Evolutionary conservation across 1,140 invertebrate genomes (phyloP).

Genomic region (Acromyrmex heyeri): DNA sequence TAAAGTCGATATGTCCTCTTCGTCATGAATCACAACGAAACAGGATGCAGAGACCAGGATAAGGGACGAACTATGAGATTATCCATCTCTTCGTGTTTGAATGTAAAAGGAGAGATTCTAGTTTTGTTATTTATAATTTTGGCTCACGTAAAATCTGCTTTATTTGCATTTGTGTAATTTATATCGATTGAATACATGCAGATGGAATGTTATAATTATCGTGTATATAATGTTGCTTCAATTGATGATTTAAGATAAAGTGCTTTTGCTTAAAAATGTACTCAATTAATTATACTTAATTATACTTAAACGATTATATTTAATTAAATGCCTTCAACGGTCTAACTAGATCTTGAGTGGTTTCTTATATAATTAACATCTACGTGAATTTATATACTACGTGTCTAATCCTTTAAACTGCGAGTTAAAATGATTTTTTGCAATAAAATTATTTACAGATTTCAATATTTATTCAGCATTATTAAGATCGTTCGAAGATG

Average conservation of each 20-base stretch:
- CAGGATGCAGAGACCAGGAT: background rate
- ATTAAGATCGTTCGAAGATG: too few relatives aligned
- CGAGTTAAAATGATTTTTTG: too few relatives aligned
- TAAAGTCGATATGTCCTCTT: slow-evolving; percentile 85
- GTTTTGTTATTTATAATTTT: background rate
- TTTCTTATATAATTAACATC: too few relatives aligned
- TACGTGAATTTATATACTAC: too few relatives aligned
- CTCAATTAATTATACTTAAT: background rate
- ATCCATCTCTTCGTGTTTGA: slow-evolving; percentile 24
- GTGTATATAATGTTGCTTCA: background rate
- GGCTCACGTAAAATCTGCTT: background rate
- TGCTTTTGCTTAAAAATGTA: background rate
- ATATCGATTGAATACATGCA: background rate
- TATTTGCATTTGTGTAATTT: background rate
- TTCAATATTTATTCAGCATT: too few relatives aligned
- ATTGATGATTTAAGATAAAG: background rate
- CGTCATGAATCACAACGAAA: slow-evolving; percentile 71
- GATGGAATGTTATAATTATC: background rate
- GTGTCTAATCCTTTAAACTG: too few relatives aligned
- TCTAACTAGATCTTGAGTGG: too few relatives aligned
- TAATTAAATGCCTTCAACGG: too few relatives aligned
- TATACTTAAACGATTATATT: too few relatives aligned
- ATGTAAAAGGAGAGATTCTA: slow-evolving; percentile 5
- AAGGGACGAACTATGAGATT: background rate
- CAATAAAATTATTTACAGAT: too few relatives aligned